These are phyloP conservation scores for Clepsis dumicolana DNA, from an alignment of 2,888 invertebrate species.

Conservation along the genomic window DNA sequence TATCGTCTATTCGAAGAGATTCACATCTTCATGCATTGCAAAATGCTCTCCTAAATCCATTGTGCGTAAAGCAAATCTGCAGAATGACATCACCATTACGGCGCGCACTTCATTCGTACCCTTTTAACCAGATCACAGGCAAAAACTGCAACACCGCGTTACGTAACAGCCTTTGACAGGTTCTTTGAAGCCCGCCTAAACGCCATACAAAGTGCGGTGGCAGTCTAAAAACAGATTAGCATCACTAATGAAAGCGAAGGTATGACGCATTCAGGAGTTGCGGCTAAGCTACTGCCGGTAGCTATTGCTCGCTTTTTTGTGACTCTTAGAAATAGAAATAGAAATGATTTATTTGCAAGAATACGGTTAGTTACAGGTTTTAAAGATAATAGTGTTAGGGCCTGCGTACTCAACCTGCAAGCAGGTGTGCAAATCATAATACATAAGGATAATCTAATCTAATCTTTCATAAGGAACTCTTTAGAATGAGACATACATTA, in stretches of 20 bases:
- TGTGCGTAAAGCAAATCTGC: slow-evolving; percentile 6
- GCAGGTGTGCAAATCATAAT: too few relatives aligned
- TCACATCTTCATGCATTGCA: too few relatives aligned
- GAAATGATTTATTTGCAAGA: too few relatives aligned
- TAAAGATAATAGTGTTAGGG: too few relatives aligned
- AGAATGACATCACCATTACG: slow-evolving; percentile 13
- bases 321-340: too few relatives aligned
- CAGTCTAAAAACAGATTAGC: slow-evolving; percentile 69
- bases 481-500: too few relatives aligned
- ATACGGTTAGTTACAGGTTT: too few relatives aligned
- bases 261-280: not conserved
- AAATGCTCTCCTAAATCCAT: not conserved
- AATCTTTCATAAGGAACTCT: too few relatives aligned
- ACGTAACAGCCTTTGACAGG: slow-evolving; percentile 36
- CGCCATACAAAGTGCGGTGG: slow-evolving; percentile 57
- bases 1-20: too few relatives aligned
- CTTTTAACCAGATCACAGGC: slow-evolving; percentile 40
- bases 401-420: too few relatives aligned
- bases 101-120: slow-evolving; percentile 15
- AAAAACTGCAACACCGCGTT: slow-evolving; percentile 26
- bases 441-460: too few relatives aligned
- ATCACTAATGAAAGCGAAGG: slow-evolving; percentile 69
- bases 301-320: too few relatives aligned
- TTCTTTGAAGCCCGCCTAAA: slow-evolving; percentile 60
- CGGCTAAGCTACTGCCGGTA: not conserved